A percentile compares a stretch with the other conserved stretches of the same genome.
Conservation (phyloP, 1,140 invertebrate genomes). For the Leptinotarsa texana region DNA sequence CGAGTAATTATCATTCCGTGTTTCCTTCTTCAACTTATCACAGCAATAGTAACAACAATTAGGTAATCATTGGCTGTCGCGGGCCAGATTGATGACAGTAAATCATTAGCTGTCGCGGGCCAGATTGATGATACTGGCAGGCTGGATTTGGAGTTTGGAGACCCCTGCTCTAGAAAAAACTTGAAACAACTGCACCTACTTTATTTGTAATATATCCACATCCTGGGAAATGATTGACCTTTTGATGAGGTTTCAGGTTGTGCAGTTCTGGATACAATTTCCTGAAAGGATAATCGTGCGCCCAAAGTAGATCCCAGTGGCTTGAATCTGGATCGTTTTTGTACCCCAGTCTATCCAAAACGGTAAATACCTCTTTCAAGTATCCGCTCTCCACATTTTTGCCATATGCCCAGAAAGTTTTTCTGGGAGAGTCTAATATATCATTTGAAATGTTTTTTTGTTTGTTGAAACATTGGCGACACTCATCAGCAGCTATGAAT, state of each 20-base stretch:
- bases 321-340: slow-evolving; percentile 62
- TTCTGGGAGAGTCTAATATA: slow-evolving; percentile 9
- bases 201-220: slow-evolving; percentile 95
- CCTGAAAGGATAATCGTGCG: slow-evolving; percentile 90
- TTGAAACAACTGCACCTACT: slow-evolving; percentile 70
- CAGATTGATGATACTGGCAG: too few species aligned
- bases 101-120: too few species aligned
- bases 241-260: slow-evolving; percentile 73
- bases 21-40: too few species aligned
- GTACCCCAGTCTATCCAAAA: slow-evolving; percentile 76
- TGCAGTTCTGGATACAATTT: slow-evolving; percentile 63
- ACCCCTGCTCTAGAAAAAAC: too few species aligned
- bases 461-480: slow-evolving; percentile 39
- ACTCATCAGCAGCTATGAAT: slow-evolving; percentile 45
- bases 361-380: slow-evolving; percentile 76
- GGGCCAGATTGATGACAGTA: too few species aligned
- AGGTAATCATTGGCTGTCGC: too few species aligned
- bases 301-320: slow-evolving; percentile 90
- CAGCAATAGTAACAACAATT: too few species aligned
- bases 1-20: too few species aligned
- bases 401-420: slow-evolving; percentile 60
- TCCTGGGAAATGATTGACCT: slow-evolving; percentile 93
- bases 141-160: too few species aligned
- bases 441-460: background rate
- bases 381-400: slow-evolving; percentile 65